Percentiles rank a stretch among this genome's conserved stretches.
Evolutionary conservation across 2,888 invertebrate species (phyloP).

Genomic region (Agrotis exclamationis): DNA sequence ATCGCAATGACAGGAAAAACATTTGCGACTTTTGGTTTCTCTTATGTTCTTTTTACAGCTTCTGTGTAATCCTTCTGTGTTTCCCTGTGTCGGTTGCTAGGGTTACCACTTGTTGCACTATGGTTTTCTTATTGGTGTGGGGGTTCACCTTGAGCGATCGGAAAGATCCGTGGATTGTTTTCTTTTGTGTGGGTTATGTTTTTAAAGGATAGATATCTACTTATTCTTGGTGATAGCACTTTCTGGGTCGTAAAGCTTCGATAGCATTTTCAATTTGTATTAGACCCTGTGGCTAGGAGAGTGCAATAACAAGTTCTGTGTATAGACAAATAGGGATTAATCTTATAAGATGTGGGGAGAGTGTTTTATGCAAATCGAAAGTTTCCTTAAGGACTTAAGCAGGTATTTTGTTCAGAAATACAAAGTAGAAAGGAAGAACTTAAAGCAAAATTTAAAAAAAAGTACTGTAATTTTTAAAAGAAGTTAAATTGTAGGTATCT

Average conservation of each 20-base stretch:
- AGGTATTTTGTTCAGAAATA: too few species aligned
- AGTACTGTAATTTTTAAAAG: too few species aligned
- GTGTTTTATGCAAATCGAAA: too few species aligned
- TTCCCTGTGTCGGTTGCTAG: not conserved
- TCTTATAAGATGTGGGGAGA: too few species aligned
- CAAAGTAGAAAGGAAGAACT: too few species aligned
- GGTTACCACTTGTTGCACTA: conserved; percentile 62
- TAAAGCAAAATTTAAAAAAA: too few species aligned
- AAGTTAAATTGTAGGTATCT: too few species aligned
- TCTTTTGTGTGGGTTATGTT: conserved; percentile 25
- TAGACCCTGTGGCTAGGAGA: not conserved
- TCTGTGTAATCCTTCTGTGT: conserved; percentile 31
- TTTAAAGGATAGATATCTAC: conserved; percentile 12
- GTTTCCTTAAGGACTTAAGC: too few species aligned
- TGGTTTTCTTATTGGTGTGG: conserved; percentile 44
- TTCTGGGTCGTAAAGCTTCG: not conserved
- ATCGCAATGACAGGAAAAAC: too few species aligned
- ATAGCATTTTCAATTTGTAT: conserved; percentile 11
- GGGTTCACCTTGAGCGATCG: conserved; percentile 39
- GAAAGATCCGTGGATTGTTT: conserved; percentile 34
- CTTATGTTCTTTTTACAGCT: too few species aligned
- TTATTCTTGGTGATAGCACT: conserved; percentile 9
- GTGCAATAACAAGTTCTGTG: not conserved
- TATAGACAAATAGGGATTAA: not conserved
- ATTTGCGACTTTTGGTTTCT: too few species aligned